Conservation (phyloP, 2,888 invertebrate genomes). For the Eurytoma californica region DNA sequence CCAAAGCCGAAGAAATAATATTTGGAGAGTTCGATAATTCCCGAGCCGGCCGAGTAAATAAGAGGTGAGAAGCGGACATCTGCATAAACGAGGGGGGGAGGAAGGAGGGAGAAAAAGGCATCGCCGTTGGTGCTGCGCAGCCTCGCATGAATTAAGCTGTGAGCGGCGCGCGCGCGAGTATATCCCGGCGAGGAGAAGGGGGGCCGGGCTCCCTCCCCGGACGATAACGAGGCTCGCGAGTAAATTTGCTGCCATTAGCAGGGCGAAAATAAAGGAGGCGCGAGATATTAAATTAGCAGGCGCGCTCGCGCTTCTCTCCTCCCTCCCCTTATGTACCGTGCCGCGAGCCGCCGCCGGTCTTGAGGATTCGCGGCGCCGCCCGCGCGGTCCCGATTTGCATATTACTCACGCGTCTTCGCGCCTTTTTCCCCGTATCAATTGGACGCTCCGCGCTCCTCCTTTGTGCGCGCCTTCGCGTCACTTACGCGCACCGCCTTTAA, state of each 20-base stretch:
- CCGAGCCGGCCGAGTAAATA: slow-evolving; percentile 24
- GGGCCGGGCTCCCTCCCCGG: slow-evolving; percentile 28
- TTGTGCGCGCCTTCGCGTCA: not conserved
- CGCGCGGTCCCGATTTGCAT: slow-evolving; percentile 43
- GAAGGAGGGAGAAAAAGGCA: no score
- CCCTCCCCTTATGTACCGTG: slow-evolving; percentile 28
- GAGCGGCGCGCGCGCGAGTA: not conserved
- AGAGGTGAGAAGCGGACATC: slow-evolving; percentile 24
- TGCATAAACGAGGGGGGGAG: not conserved
- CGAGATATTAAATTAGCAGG: slow-evolving; percentile 73
- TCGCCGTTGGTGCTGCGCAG: not conserved
- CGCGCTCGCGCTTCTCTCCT: slow-evolving; percentile 57
- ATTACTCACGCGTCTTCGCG: slow-evolving; percentile 49
- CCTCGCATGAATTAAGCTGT: slow-evolving; percentile 47
- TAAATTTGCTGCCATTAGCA: slow-evolving; percentile 73
- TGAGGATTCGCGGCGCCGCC: slow-evolving; percentile 3
- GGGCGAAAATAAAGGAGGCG: slow-evolving; percentile 71
- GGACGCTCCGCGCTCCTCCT: slow-evolving; percentile 2
- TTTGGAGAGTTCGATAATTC: slow-evolving; percentile 33
- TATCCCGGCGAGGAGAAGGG: no score
- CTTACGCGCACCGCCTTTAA: not conserved
- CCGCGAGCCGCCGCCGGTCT: slow-evolving; percentile 11
- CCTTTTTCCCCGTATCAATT: slow-evolving; percentile 49
- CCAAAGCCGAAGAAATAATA: not conserved
- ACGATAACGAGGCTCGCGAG: slow-evolving; percentile 69